phyloP scores from a whole-genome alignment of 2,113 vertebrate genomes.

The Oostethus manadensis region DNA sequence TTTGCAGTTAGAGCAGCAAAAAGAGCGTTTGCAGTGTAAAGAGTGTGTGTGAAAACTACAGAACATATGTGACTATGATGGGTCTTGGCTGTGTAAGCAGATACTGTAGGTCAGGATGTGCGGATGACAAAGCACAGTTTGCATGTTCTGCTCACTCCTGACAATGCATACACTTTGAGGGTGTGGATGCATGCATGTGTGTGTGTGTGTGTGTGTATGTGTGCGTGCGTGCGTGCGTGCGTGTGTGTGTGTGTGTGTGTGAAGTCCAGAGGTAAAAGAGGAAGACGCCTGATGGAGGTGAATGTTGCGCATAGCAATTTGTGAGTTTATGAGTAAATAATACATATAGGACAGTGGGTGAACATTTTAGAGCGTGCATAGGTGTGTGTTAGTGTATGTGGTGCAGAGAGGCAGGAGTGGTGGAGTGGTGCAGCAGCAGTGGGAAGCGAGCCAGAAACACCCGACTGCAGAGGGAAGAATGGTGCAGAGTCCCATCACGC shows the following conservation, averaged over 20 bases:
- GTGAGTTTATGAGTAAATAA: constrained; percentile 9
- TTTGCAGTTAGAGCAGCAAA: background rate
- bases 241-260: constrained; percentile 12
- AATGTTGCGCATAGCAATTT: constrained; percentile 11
- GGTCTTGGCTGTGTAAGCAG: constrained; percentile 10
- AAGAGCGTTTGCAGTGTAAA: background rate
- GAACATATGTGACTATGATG: too few relatives aligned
- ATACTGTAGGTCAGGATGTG: constrained; percentile 12
- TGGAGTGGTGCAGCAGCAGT: constrained; percentile 64
- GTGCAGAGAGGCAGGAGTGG: constrained; percentile 52
- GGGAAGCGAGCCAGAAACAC: constrained; percentile 66
- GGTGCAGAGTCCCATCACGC: constrained; percentile 61
- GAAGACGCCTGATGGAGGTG: constrained; percentile 15
- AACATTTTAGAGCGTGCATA: background rate
- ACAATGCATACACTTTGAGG: constrained; percentile 21
- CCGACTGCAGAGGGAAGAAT: constrained; percentile 66
- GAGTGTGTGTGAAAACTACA: background rate
- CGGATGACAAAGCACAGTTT: constrained; percentile 31
- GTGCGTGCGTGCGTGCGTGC: constrained; percentile 9
- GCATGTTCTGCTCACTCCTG: constrained; percentile 33
- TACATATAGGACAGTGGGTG: constrained; percentile 2
- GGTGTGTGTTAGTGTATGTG: constrained; percentile 22
- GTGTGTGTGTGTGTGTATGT: constrained; percentile 8
- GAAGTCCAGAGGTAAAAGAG: background rate
- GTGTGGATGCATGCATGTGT: constrained; percentile 16